Base-by-base conservation (phyloP, 2,113 vertebrate species). In the Crypturellus undulatus region DNA sequence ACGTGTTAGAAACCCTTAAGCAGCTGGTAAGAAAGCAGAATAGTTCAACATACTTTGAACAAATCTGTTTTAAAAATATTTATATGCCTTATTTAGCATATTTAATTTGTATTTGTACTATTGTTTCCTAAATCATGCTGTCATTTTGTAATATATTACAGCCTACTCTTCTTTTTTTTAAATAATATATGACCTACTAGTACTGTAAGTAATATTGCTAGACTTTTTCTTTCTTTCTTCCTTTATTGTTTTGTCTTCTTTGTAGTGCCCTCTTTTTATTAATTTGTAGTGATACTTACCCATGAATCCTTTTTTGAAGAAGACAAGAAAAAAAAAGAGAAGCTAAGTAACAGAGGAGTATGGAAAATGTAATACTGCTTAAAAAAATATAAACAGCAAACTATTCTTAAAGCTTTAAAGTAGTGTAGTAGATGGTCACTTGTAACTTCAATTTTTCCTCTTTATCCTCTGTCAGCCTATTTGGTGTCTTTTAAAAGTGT, bases 1-100 rank as follows among this genome's bases (percentile, higher is more conserved):
- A 34, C 56, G 3, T 71, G 45, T 32, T 90, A 75, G 85, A 93
- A 90, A 80, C n/a, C 24, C 56, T 9, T 40, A 67, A 90, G n/a
- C 64, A 83, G n/a, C 24, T 75, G 47, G 56, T 25, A 71, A 78
- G 42, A 25, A 79, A 56, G 67, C 34, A 40, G 63, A 78, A 45
- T n/a, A 78, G 8, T 36, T 81, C 45, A 45, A 38, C 43, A 77
- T 68, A 40, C 56, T 84, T 92, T 90, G 24, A 75, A 64, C 84
- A 79, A 12, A 56, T 14, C 28, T 34, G 78, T 77, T 71, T 64
- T 25, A 43, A 89, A 90, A n/a, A 68, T 19, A 34, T 59, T 25
- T 34, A 6, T 84, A 20, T 15, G 54, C 28, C 54, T 28, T 58
- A 32, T 10, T 58, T 69, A 34, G 58, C 8, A 42, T 5, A 18